A percentile compares a stretch with the other conserved stretches of the same genome.
phyloP scores from a whole-genome alignment of 2,113 vertebrate genomes.

The Sinocyclocheilus rhinocerous region DNA sequence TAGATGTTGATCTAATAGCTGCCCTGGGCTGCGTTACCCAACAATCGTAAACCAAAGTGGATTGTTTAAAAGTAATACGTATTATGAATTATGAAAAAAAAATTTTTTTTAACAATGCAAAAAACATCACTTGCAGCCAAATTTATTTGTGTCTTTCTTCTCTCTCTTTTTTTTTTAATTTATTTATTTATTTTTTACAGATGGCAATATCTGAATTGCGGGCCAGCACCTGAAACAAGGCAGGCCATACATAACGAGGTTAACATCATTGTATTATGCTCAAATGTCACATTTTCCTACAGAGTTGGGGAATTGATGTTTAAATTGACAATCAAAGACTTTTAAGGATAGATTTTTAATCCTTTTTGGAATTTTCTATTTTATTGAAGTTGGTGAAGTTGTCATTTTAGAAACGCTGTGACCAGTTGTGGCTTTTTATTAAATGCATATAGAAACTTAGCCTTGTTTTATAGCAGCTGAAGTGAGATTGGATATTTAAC shows the following conservation, averaged over 20 bases:
- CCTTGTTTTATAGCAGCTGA: neutral
- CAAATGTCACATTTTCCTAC: constrained; percentile 15
- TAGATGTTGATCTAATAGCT: neutral
- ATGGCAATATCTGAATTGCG: constrained; percentile 37
- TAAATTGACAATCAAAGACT: constrained; percentile 2
- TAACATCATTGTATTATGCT: constrained; percentile 26
- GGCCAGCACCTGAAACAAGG: constrained; percentile 31
- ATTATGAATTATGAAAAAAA: neutral
- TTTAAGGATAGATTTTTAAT: neutral
- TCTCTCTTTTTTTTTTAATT: neutral
- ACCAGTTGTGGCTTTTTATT: neutral
- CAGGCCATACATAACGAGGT: constrained; percentile 21
- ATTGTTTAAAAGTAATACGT: neutral
- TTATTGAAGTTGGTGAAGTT: neutral
- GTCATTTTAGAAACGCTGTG: neutral
- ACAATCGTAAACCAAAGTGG: neutral
- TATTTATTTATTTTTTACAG: constrained; percentile 42
- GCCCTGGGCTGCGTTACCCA: neutral
- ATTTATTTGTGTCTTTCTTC: neutral
- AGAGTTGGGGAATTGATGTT: neutral
- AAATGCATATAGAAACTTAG: neutral
- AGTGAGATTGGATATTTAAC: neutral
- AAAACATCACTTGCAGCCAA: neutral
- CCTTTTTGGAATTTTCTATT: neutral
- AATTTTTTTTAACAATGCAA: neutral